A percentile compares a stretch with the other conserved stretches of the same genome.
These are phyloP conservation scores for Chironomus riparius DNA, from an alignment of 2,888 invertebrate genomes.

Conservation along the genomic window DNA sequence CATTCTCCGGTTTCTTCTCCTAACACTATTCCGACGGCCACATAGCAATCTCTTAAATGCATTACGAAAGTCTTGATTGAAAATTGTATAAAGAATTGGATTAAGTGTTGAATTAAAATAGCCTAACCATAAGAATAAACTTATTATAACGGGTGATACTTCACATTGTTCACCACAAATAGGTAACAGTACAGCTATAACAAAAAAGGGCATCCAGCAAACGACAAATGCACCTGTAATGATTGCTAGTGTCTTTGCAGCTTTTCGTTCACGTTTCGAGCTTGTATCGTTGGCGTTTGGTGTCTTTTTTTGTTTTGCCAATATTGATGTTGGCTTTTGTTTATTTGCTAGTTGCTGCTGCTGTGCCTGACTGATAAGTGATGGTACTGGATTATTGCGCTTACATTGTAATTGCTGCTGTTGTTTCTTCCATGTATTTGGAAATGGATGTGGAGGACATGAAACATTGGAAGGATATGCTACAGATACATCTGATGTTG, in stretches of 20 bases:
- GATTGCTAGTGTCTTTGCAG: slow-evolving; percentile 81
- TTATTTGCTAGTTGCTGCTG: not conserved
- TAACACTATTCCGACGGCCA: slow-evolving; percentile 40
- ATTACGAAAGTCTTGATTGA: slow-evolving; percentile 83
- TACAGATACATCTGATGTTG: slow-evolving; percentile 48
- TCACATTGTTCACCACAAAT: slow-evolving; percentile 62
- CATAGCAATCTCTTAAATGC: slow-evolving; percentile 82
- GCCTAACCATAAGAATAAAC: slow-evolving; percentile 80
- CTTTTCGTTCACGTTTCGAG: slow-evolving; percentile 72
- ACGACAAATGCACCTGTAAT: slow-evolving; percentile 90
- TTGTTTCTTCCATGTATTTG: slow-evolving; percentile 35
- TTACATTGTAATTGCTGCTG: slow-evolving; percentile 36
- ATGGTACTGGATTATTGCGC: not conserved
- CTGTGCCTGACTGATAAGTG: not conserved
- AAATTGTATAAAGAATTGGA: slow-evolving; percentile 88
- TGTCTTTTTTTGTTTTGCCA: not conserved
- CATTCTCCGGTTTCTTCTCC: slow-evolving; percentile 27
- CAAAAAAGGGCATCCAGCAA: slow-evolving; percentile 93
- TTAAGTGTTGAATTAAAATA: slow-evolving; percentile 87
- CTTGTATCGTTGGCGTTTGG: slow-evolving; percentile 10
- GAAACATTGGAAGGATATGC: slow-evolving; percentile 37
- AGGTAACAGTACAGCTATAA: slow-evolving; percentile 76
- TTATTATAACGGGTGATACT: slow-evolving; percentile 62
- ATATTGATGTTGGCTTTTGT: slow-evolving; percentile 15
- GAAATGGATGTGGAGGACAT: slow-evolving; percentile 34